Evolutionary conservation across 2,888 invertebrate genomes (phyloP), one percentile per base, ranked within the genome.

Genomic region (Sinhomidia bicolor): DNA sequence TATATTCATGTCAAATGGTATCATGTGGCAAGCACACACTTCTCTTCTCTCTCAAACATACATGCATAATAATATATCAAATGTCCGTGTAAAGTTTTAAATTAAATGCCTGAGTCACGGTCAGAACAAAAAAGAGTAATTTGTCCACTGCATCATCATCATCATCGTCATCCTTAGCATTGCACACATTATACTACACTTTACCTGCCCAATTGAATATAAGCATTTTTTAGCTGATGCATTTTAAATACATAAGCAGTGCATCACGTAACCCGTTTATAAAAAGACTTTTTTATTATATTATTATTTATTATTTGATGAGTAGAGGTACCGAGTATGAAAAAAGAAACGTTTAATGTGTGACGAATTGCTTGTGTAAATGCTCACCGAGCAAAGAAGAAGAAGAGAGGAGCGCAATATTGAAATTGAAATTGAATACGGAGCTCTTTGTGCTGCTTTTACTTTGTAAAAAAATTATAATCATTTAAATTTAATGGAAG

Each of bases 31-130:
- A 60, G 78, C 79, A 71, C 76, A 84, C n/a, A 84, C 41, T 68
- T 17, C 20, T 62, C 29, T 26, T 9, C 68, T n/a, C 17, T 54
- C 17, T 5, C 17, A 1, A 7, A 54, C 17, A 17, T 17, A 17
- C 54, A 54, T 54, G 26, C 32, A 68, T 41, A 41, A 0, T 10
- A 29, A 29, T 17, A 23, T 71, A 32, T 83, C 26, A 82, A 84
- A 76, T 57, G 44, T 62, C 65, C 76, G 36, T 76, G 57, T 76
- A 44, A 36, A 51, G 74, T 80, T 47, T 57, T 57, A 80, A 86
- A 80, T 65, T 80, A 86, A 86, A 86, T 86, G 71, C 86, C 86
- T 86, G 86, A 86, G 86, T 86, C 86, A 86, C 86, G 86, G 86
- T 86, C 80, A 9, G 20, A 80, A 85, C 62, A 54, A 86, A 86